Evolutionary conservation across 2,797 vertebrate species (phyloP), one percentile per base, ranked within the genome.

Genomic region (Rallus crepitans): DNA sequence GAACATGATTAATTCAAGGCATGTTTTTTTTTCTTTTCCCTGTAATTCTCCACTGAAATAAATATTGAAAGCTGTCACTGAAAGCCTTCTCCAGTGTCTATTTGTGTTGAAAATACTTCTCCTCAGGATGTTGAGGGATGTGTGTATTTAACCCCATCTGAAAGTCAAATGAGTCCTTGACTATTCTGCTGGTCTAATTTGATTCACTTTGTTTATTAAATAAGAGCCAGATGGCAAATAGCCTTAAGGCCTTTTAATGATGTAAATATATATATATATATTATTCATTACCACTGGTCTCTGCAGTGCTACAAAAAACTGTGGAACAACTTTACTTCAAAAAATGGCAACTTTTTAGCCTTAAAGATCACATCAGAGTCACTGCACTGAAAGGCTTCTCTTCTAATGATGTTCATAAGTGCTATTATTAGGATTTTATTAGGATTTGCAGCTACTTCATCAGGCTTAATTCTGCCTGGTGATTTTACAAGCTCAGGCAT

Each of bases 71-170:
- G 45, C n/a, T 86, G 55, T 42, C 78, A 81, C 2, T 65, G 42
- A 94, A 94, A 94, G 12, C 82, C 56, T 89, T 70, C 78, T 81
- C 60, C 64, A 70, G 48, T 85, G 87, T 93, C 88, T 89, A 39
- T 89, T 89, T 96, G 60, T 84, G 52, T 77, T 87, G 82, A 87
- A 89, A 94, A 96, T 94, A 78, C 48, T 94, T 94, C 85, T 83
- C 45, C 69, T 89, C 33, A 31, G 60, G 78, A 73, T 53, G 82
- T 77, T 78, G 93, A 93, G 73, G 82, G 85, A 91, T 75, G 65
- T 89, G 93, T 91, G 88, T 73, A 60, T 69, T 81, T 84, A 89
- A 94, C 40, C 70, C 57, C 75, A 70, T 61, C 25, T 73, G 65
- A 87, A 91, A 89, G 78, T 72, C 88, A 93, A 91, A 93, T 40